Evolutionary conservation across 2,113 vertebrate species (phyloP).

Genomic region (Phylloscopus trochilus): DNA sequence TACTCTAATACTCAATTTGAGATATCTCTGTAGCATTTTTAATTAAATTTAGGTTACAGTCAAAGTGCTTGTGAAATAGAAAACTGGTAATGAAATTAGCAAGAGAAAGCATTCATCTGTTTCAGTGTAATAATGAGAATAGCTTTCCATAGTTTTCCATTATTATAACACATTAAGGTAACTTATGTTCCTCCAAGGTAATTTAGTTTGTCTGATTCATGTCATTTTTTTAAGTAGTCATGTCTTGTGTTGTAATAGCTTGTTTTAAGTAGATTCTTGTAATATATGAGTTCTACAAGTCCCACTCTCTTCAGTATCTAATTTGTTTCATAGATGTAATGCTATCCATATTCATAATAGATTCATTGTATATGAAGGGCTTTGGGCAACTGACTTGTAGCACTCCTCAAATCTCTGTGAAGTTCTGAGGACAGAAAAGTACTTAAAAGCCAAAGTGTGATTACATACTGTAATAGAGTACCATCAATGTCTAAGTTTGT

Average conservation of each 20-base stretch:
- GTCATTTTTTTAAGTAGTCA: background rate
- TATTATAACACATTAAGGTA: background rate
- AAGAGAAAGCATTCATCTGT: conserved; percentile 64
- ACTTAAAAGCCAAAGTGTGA: background rate
- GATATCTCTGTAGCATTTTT: background rate
- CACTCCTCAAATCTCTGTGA: background rate
- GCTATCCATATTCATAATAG: background rate
- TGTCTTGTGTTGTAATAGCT: background rate
- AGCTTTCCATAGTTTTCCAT: background rate
- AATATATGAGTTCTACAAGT: background rate
- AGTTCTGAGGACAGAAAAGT: background rate
- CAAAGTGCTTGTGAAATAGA: background rate
- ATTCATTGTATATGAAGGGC: background rate
- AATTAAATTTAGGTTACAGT: background rate
- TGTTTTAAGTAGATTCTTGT: background rate
- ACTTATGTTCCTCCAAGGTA: background rate
- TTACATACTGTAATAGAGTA: background rate
- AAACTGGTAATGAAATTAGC: conserved; percentile 19
- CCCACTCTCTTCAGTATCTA: background rate
- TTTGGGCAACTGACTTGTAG: background rate
- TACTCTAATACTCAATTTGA: background rate
- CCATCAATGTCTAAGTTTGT: conserved; percentile 44
- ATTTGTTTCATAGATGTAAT: background rate
- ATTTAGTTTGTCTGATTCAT: background rate
- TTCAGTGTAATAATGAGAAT: background rate